Percentiles rank a stretch among this genome's conserved stretches.
Conservation (phyloP, 2,113 vertebrate species). For the Monopterus albus region DNA sequence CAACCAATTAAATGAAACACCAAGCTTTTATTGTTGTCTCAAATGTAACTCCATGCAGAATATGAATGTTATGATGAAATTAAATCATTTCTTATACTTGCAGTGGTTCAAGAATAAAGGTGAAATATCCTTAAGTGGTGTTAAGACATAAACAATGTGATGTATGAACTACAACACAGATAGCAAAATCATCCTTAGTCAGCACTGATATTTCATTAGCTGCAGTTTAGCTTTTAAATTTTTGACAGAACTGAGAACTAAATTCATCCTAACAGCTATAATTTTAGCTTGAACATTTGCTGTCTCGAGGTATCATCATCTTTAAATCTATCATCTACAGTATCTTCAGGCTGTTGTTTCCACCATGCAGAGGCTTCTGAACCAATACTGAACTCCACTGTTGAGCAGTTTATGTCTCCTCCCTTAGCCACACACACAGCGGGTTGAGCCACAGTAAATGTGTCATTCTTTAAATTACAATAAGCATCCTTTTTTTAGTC, state of each 20-base stretch:
- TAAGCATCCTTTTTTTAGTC: too few species aligned
- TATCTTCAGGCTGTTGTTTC: neutral
- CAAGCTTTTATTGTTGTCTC: slow-evolving; percentile 51
- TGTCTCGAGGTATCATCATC: neutral
- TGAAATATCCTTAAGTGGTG: neutral
- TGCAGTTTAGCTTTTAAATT: neutral
- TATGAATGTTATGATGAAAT: slow-evolving; percentile 56
- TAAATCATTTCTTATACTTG: slow-evolving; percentile 14
- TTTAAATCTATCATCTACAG: neutral
- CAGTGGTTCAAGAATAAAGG: neutral
- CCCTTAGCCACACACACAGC: too few species aligned
- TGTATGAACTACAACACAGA: too few species aligned
- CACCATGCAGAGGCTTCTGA: too few species aligned
- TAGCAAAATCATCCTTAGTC: too few species aligned
- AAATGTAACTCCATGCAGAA: slow-evolving; percentile 20
- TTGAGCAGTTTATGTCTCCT: too few species aligned
- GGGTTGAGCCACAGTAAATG: too few species aligned
- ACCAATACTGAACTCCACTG: too few species aligned
- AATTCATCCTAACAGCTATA: neutral
- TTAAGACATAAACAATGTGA: neutral
- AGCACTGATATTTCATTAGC: neutral
- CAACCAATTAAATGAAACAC: slow-evolving; percentile 66
- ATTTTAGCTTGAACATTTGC: neutral
- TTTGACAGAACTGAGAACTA: neutral
- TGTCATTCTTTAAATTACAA: too few species aligned